Evolutionary conservation across 2,888 invertebrate genomes (phyloP).

Genomic region (Alsophila aescularia): DNA sequence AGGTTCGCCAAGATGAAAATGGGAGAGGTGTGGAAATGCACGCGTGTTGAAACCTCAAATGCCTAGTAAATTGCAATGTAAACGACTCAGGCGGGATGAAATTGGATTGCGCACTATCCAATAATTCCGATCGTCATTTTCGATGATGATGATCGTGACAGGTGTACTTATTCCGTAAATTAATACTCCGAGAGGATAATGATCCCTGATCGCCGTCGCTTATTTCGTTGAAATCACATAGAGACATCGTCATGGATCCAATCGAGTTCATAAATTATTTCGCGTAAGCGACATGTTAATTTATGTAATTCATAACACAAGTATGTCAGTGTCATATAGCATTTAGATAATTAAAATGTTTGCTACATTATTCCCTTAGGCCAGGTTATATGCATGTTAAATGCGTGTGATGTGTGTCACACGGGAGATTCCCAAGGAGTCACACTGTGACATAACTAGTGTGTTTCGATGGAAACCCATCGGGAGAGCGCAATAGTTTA

Average conservation of each 20-base stretch:
- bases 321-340: conserved; percentile 16
- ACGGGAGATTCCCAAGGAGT: conserved; percentile 4
- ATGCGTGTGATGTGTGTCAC: conserved; percentile 45
- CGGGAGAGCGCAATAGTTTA: background rate
- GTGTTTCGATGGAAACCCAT: too few species aligned
- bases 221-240: background rate
- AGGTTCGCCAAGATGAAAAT: conserved; percentile 60
- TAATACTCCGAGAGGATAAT: conserved; percentile 4
- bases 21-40: conserved; percentile 51
- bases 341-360: conserved; percentile 22
- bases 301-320: conserved; percentile 11
- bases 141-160: conserved; percentile 70
- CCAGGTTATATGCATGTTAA: conserved; percentile 50
- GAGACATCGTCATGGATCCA: background rate
- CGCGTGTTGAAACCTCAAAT: conserved; percentile 66
- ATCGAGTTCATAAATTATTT: conserved; percentile 2
- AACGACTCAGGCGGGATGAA: conserved; percentile 62
- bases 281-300: conserved; percentile 9
- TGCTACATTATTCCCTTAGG: conserved; percentile 44
- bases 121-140: conserved; percentile 74
- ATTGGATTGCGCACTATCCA: conserved; percentile 76
- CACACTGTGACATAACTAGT: too few species aligned
- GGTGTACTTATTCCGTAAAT: conserved; percentile 38
- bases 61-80: conserved; percentile 70
- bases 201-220: conserved; percentile 1